These are phyloP conservation scores for Tricholauxania praeusta DNA, from an alignment of 2,888 invertebrate species.

Conservation along the genomic window DNA sequence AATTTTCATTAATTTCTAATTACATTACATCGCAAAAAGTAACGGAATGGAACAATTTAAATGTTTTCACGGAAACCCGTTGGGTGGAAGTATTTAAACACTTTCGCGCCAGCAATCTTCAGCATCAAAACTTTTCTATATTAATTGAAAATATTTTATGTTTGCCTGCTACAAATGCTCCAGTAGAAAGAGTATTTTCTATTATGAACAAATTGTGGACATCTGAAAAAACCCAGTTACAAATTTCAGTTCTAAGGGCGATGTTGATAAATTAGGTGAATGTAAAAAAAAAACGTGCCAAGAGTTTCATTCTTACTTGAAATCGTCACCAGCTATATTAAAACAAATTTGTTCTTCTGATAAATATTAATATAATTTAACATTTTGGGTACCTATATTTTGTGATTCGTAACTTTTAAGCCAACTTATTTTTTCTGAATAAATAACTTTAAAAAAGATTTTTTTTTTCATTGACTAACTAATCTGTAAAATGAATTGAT, in stretches of 20 bases:
- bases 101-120: neutral
- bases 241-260: constrained; percentile 33
- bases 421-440: too few relatives aligned
- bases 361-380: too few relatives aligned
- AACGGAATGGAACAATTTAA: constrained; percentile 29
- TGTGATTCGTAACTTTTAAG: too few relatives aligned
- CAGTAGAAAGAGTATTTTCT: constrained; percentile 41
- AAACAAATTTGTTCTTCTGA: constrained; percentile 29
- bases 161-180: constrained; percentile 34
- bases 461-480: too few relatives aligned
- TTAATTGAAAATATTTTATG: constrained; percentile 31
- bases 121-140: constrained; percentile 11
- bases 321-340: constrained; percentile 25
- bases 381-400: too few relatives aligned
- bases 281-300: constrained; percentile 33
- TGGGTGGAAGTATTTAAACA: constrained; percentile 29
- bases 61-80: constrained; percentile 20
- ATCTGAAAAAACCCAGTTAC: constrained; percentile 33
- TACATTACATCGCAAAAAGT: constrained; percentile 35
- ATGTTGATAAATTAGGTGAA: constrained; percentile 34
- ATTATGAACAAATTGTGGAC: constrained; percentile 38
- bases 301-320: constrained; percentile 36
- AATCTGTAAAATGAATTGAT: too few relatives aligned
- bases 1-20: constrained; percentile 34
- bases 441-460: too few relatives aligned